Evolutionary conservation across 2,888 invertebrate genomes (phyloP).

Genomic region (Sussaba pulchella): DNA sequence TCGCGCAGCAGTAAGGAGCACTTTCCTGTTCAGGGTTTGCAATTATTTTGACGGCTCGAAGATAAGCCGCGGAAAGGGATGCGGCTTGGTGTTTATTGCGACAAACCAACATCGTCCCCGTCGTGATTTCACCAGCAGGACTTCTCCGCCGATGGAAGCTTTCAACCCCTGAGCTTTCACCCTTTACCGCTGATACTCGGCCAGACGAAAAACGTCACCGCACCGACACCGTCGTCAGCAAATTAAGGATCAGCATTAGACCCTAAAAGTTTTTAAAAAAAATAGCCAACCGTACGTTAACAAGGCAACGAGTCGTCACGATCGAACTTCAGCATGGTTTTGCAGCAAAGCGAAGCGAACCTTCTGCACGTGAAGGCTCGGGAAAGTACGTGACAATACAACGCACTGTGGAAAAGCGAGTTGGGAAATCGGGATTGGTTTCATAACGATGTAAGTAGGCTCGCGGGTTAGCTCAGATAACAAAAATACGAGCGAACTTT

Average conservation of each 20-base stretch:
- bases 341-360: constrained; percentile 35
- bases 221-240: not conserved
- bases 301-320: not conserved
- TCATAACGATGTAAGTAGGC: constrained; percentile 71
- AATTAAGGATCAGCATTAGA: constrained; percentile 11
- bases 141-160: not conserved
- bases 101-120: constrained; percentile 50
- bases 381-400: constrained; percentile 26
- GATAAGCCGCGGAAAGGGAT: constrained; percentile 72
- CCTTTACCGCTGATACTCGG: not conserved
- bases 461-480: constrained; percentile 79
- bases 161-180: not conserved
- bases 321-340: not conserved
- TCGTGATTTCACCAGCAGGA: constrained; percentile 2
- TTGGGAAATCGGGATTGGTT: constrained; percentile 56
- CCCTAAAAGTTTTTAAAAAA: constrained; percentile 1
- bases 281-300: constrained; percentile 21
- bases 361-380: constrained; percentile 29
- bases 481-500: constrained; percentile 83
- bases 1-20: constrained; percentile 52
- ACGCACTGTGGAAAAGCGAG: constrained; percentile 16
- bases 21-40: constrained; percentile 71
- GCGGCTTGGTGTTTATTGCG: constrained; percentile 58
- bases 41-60: constrained; percentile 73
- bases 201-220: not conserved